Percentiles rank a stretch among this genome's conserved stretches.
Evolutionary conservation across 2,113 vertebrate species (phyloP).

Genomic region (Uria aalge): DNA sequence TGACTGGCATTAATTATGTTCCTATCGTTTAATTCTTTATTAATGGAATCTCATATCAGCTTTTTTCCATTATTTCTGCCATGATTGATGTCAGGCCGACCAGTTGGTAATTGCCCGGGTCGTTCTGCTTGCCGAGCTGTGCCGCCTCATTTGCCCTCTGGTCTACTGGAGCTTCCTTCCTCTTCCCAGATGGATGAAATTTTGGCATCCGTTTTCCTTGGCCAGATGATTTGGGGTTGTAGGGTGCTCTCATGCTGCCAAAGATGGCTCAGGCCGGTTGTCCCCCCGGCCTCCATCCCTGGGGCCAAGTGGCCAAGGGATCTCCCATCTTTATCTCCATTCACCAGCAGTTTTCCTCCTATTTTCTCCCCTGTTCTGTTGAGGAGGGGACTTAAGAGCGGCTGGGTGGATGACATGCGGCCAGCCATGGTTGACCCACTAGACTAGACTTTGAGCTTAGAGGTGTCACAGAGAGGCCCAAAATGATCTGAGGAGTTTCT

Average conservation of each 20-base stretch:
- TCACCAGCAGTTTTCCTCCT: background rate
- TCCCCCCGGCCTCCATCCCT: rapidly evolving
- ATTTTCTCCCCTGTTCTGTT: background rate
- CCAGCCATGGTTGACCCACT: rapidly evolving
- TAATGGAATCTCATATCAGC: constrained; percentile 13
- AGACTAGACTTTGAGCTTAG: rapidly evolving
- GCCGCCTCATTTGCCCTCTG: background rate
- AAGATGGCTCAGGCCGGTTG: background rate
- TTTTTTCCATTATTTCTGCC: background rate
- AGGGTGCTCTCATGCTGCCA: background rate
- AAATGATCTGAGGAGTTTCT: background rate
- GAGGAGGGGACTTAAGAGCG: background rate
- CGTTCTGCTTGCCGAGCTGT: rapidly evolving
- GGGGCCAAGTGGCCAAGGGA: background rate
- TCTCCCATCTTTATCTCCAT: background rate
- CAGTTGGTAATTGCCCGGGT: background rate
- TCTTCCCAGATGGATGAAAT: background rate
- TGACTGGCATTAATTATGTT: constrained; percentile 50
- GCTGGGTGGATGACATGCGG: background rate
- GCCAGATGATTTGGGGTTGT: background rate
- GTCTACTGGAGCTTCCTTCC: background rate
- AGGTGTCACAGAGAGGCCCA: background rate
- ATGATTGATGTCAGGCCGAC: background rate
- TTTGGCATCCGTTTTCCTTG: background rate
- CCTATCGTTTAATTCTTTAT: constrained; percentile 39